phyloP scores from a whole-genome alignment of 37 sponge, comb jelly and placozoan genomes.

The Halichondria panicea region DNA sequence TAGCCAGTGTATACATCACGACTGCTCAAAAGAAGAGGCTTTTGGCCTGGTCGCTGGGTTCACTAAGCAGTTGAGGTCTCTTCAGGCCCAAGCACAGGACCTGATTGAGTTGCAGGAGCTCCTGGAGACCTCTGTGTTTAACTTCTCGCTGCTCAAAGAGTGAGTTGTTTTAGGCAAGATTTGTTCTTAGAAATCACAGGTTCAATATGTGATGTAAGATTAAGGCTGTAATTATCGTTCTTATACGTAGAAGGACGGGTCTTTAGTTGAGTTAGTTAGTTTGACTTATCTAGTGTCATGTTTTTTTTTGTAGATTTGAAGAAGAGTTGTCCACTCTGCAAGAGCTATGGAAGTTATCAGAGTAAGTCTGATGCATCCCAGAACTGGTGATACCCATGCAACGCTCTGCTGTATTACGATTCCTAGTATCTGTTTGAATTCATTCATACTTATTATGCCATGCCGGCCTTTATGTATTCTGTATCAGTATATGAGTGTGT shows the following conservation, averaged over 20 bases:
- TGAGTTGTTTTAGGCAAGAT: conserved; percentile 22
- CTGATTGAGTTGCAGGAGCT: conserved; percentile 90
- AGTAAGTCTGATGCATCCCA: conserved; percentile 59
- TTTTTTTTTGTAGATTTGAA: conserved; percentile 44
- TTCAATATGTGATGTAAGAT: too few species aligned
- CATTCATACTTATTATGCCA: too few species aligned
- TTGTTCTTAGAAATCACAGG: background rate
- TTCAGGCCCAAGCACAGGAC: conserved; percentile 52
- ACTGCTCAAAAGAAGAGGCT: conserved; percentile 18
- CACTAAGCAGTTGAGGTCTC: conserved; percentile 13
- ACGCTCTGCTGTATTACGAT: too few species aligned
- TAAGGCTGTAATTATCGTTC: too few species aligned
- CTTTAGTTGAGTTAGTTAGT: background rate
- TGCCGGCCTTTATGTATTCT: too few species aligned
- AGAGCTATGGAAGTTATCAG: conserved; percentile 37
- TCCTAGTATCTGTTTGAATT: too few species aligned
- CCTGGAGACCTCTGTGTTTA: conserved; percentile 78
- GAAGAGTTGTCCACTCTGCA: conserved; percentile 39
- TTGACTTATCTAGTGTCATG: background rate
- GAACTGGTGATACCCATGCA: too few species aligned
- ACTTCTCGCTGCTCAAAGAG: conserved; percentile 79
- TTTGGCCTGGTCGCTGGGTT: conserved; percentile 5
- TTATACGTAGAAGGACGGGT: too few species aligned
- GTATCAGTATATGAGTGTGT: too few species aligned
- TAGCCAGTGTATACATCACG: conserved; percentile 39